Evolutionary conservation across 1,140 invertebrate species (phyloP).

Genomic region (Pseudomyrmex gracilis): DNA sequence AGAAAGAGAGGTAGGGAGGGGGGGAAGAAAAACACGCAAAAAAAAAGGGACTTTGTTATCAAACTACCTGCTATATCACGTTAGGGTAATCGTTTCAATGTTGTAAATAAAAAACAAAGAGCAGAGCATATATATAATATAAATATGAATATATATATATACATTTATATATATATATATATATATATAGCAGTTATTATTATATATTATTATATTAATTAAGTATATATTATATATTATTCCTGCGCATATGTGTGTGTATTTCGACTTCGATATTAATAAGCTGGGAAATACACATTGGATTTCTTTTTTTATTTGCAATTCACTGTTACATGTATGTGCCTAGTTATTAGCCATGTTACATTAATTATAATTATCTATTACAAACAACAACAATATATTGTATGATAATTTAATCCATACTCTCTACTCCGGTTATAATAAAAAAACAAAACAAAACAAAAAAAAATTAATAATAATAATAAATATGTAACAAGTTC

Average conservation of each 20-base stretch:
- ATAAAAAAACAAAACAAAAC: too few relatives aligned
- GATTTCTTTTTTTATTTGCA: slow-evolving; percentile 79
- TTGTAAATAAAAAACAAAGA: slow-evolving; percentile 76
- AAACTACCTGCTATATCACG: slow-evolving; percentile 64
- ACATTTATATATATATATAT: slow-evolving; percentile 59
- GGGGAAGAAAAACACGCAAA: too few relatives aligned
- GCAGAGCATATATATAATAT: slow-evolving; percentile 65
- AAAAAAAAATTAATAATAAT: slow-evolving; percentile 53
- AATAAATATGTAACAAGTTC: slow-evolving; percentile 82
- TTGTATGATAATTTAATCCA: slow-evolving; percentile 84
- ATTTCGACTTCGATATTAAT: slow-evolving; percentile 71
- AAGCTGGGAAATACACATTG: slow-evolving; percentile 75
- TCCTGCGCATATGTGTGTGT: slow-evolving; percentile 36
- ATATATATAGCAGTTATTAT: background rate
- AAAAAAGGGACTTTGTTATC: slow-evolving; percentile 72
- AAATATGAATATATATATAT: slow-evolving; percentile 64
- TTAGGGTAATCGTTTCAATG: slow-evolving; percentile 77
- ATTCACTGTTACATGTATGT: slow-evolving; percentile 84
- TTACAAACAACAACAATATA: slow-evolving; percentile 59
- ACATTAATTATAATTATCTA: slow-evolving; percentile 76
- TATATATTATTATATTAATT: slow-evolving; percentile 61
- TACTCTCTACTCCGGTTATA: slow-evolving; percentile 66
- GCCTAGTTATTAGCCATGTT: slow-evolving; percentile 84
- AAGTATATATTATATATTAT: slow-evolving; percentile 64
- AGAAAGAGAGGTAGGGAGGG: too few relatives aligned